Evolutionary conservation across 2,888 invertebrate species (phyloP).

Genomic region (Spilarctia lutea): DNA sequence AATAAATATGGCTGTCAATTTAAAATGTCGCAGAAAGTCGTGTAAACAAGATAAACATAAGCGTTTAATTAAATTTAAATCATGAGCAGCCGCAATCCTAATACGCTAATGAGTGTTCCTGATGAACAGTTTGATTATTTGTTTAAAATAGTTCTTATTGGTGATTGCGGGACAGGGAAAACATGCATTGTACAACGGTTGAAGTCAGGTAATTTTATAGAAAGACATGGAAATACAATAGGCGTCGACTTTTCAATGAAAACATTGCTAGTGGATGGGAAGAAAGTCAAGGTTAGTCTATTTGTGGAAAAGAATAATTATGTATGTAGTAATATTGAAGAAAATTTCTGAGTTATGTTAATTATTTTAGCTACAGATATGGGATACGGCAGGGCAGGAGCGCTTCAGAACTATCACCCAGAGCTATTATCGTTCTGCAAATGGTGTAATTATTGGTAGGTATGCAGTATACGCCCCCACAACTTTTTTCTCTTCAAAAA

Average conservation of each 20-base stretch:
- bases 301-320: conserved; percentile 53
- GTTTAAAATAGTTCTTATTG: conserved; percentile 98
- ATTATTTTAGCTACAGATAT: conserved; percentile 93
- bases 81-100: conserved; percentile 92
- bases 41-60: conserved; percentile 70
- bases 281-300: conserved; percentile 94
- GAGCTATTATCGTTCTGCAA: conserved; percentile 98
- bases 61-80: conserved; percentile 61
- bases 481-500: conserved; percentile 24
- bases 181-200: conserved; percentile 98
- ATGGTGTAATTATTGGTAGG: conserved; percentile 96
- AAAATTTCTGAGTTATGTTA: conserved; percentile 19
- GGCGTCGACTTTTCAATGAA: conserved; percentile 99
- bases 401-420: conserved; percentile 98
- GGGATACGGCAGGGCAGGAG: conserved; percentile 99
- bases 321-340: not conserved
- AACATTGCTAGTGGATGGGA: conserved; percentile 96
- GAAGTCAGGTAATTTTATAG: conserved; percentile 97
- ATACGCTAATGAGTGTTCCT: conserved; percentile 91
- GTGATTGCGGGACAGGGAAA: conserved; percentile 96
- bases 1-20: conserved; percentile 38
- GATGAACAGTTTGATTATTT: conserved; percentile 97
- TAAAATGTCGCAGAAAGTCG: conserved; percentile 47
- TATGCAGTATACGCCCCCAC: conserved; percentile 44
- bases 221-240: conserved; percentile 98